Base-by-base conservation (phyloP, 2,888 invertebrate species). In the Pachliopta kotzebuea region DNA sequence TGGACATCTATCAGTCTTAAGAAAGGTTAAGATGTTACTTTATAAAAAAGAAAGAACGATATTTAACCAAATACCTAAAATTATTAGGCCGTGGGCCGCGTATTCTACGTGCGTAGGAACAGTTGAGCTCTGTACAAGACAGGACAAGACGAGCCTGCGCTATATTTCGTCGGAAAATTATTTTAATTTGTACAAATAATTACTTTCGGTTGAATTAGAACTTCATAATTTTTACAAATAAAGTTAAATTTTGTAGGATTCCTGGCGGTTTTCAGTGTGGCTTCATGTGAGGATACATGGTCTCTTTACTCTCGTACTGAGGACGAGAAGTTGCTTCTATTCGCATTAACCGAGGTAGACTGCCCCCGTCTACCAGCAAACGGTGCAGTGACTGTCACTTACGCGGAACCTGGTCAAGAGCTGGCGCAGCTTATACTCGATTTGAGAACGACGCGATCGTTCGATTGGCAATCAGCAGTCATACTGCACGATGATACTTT, bases 231-330 rank as follows among this genome's bases (percentile, higher is more conserved):
- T 11, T 29, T 9, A 31, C 14, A 4, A 45, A 45, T 45, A n/a
- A 45, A 18, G 45, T 45, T n/a, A 7, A 6, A 4, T 61, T 63
- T 63, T 3, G 14, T 69, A 96, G 96, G 95, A 81, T 94, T 95
- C 71, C 88, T 95, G 56, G 95, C 95, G 31, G 93, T 96, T 60
- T 92, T 96, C 67, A 95, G 95, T 53, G 88, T 96, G 57, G 94
- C 95, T n/a, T 94, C 95, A 4, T 97, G 97, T 79, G 79, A 92
- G 63, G 94, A 94, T 67, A 96, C 96, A 0, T 96, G 96, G 96
- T 90, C 92, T 9, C 86, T 96, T 60, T 95, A 94, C 79, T 90
- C 93, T 61, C 84, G 92, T 1, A 93, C 94, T 0, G 92, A 93
- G 74, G 92, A 93, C 67, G 94, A 95, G 72, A 93, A 94, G 65